Evolutionary conservation across 2,113 vertebrate genomes (phyloP).

Genomic region (Albula goreensis): DNA sequence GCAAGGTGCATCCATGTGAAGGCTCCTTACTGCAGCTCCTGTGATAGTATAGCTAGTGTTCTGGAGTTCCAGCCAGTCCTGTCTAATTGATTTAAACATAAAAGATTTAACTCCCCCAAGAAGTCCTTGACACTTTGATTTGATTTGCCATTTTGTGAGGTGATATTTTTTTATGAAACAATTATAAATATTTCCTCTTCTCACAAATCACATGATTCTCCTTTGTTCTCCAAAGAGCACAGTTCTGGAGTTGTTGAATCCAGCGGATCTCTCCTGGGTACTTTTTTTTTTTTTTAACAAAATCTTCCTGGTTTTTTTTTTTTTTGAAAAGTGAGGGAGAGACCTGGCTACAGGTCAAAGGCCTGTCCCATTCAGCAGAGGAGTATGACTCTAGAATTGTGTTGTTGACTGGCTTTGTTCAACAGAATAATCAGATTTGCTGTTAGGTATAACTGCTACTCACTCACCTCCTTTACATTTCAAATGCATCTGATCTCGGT

Average conservation of each 20-base stretch:
- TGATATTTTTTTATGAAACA: not conserved
- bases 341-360: no score
- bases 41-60: not conserved
- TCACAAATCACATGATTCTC: not conserved
- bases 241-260: not conserved
- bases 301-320: not conserved
- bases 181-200: not conserved
- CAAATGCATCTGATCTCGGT: not conserved
- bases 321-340: not conserved
- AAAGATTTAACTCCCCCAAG: not conserved
- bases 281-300: not conserved
- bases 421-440: not conserved
- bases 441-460: not conserved
- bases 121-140: not conserved
- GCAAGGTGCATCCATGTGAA: not conserved
- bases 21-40: no score
- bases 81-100: not conserved
- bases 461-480: not conserved
- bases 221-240: not conserved
- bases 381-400: not conserved
- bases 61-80: not conserved
- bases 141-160: not conserved
- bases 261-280: not conserved
- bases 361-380: no score
- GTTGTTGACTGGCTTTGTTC: not conserved